Evolutionary conservation across 92 coral and sea anemone species (phyloP).

Genomic region (Phymanthus crucifer): DNA sequence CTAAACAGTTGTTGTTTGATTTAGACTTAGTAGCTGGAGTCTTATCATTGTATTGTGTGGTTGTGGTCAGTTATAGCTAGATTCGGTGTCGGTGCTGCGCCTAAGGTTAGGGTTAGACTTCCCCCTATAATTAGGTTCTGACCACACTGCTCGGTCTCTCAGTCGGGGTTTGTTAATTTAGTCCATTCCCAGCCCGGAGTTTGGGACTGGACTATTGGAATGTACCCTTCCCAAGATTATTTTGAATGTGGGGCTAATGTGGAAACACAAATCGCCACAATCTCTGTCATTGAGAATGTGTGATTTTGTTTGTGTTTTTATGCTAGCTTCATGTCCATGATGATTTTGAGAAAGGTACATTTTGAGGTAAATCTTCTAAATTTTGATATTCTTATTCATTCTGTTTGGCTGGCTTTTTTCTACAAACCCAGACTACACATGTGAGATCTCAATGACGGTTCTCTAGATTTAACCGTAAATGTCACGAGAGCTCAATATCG

Average conservation of each 20-base stretch:
- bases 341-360: too few relatives aligned
- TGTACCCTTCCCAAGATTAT: too few relatives aligned
- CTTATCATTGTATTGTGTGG: background rate
- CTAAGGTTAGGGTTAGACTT: background rate
- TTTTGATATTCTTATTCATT: background rate
- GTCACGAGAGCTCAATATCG: background rate
- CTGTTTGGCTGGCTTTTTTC: background rate
- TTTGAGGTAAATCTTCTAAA: background rate
- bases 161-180: background rate
- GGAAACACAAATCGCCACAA: background rate
- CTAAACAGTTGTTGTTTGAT: background rate
- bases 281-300: background rate
- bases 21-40: background rate
- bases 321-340: background rate
- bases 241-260: too few relatives aligned
- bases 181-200: too few relatives aligned
- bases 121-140: background rate
- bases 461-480: background rate
- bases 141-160: constrained; percentile 2
- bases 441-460: constrained; percentile 10
- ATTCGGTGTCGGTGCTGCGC: background rate
- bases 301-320: background rate
- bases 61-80: background rate
- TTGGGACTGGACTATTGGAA: too few relatives aligned
- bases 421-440: background rate